Evolutionary conservation across 2,888 invertebrate genomes (phyloP).

Genomic region (Camponotus fellah): DNA sequence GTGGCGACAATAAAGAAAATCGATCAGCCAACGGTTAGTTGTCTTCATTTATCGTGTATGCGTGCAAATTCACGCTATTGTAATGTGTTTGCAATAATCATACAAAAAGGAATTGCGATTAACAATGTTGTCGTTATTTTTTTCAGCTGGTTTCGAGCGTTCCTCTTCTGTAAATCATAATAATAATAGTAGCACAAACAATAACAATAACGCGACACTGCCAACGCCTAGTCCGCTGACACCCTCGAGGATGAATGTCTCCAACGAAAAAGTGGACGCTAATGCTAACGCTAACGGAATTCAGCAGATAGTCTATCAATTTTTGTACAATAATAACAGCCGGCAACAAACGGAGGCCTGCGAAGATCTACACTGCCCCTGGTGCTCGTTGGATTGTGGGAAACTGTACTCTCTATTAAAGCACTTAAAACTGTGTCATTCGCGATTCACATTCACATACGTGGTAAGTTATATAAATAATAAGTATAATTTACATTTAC

Average conservation of each 20-base stretch:
- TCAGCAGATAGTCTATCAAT: slow-evolving; percentile 97
- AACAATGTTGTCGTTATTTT: slow-evolving; percentile 28
- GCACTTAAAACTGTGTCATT: slow-evolving; percentile 97
- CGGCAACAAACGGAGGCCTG: slow-evolving; percentile 98
- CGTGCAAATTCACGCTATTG: too few species aligned
- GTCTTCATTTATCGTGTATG: slow-evolving; percentile 17
- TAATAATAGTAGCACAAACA: slow-evolving; percentile 80
- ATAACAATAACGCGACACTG: slow-evolving; percentile 83
- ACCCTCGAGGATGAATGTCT: slow-evolving; percentile 81
- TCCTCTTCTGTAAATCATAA: slow-evolving; percentile 82
- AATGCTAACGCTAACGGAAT: slow-evolving; percentile 82
- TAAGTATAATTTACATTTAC: slow-evolving; percentile 1
- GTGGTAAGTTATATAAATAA: slow-evolving; percentile 87
- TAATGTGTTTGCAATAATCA: background rate
- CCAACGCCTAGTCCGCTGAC: slow-evolving; percentile 82
- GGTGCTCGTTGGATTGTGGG: slow-evolving; percentile 97
- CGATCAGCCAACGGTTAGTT: slow-evolving; percentile 84
- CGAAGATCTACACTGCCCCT: slow-evolving; percentile 97
- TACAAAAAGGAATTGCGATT: background rate
- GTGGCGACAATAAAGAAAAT: slow-evolving; percentile 86
- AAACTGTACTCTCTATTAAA: slow-evolving; percentile 95
- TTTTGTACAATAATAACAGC: slow-evolving; percentile 97
- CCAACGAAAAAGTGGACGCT: slow-evolving; percentile 79
- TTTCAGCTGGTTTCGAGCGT: slow-evolving; percentile 81
- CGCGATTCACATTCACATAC: slow-evolving; percentile 97